phyloP scores from a whole-genome alignment of 2,113 vertebrate genomes.

The Paralichthys olivaceus region DNA sequence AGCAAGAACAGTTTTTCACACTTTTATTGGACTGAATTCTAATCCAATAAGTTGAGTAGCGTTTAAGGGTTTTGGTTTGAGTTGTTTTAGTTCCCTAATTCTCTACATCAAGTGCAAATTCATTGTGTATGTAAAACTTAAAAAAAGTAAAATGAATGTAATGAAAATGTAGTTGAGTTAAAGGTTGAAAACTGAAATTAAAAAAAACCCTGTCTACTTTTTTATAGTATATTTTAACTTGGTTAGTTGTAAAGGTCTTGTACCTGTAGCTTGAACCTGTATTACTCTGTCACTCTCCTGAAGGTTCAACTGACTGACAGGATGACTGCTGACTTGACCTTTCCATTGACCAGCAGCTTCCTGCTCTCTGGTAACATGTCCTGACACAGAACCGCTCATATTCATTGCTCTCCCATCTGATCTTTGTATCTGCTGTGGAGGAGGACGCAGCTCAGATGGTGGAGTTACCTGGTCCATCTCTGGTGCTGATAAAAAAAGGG shows the following conservation, averaged over 20 bases:
- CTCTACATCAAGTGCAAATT: too few relatives aligned
- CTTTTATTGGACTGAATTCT: too few relatives aligned
- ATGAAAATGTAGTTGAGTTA: too few relatives aligned
- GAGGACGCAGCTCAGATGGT: constrained; percentile 11
- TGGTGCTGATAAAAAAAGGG: constrained; percentile 32
- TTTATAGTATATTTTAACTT: neutral
- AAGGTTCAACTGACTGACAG: neutral
- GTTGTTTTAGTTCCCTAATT: too few relatives aligned
- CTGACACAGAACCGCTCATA: constrained; percentile 7
- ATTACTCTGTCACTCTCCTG: constrained; percentile 50
- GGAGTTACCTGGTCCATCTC: neutral
- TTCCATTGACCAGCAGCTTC: constrained; percentile 3
- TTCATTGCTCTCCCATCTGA: neutral
- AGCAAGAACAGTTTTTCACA: too few relatives aligned
- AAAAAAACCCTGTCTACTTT: too few relatives aligned
- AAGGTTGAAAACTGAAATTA: neutral
- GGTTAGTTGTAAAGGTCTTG: neutral
- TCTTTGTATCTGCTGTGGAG: constrained; percentile 3
- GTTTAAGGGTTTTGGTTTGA: too few relatives aligned
- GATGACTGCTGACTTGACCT: constrained; percentile 1
- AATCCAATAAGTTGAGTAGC: too few relatives aligned
- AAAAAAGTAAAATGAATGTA: too few relatives aligned
- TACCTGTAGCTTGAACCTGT: constrained; percentile 73
- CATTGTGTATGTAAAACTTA: too few relatives aligned
- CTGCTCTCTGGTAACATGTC: constrained; percentile 45